phyloP scores from a whole-genome alignment of 2,113 vertebrate genomes.

The Todiramphus chloris region DNA sequence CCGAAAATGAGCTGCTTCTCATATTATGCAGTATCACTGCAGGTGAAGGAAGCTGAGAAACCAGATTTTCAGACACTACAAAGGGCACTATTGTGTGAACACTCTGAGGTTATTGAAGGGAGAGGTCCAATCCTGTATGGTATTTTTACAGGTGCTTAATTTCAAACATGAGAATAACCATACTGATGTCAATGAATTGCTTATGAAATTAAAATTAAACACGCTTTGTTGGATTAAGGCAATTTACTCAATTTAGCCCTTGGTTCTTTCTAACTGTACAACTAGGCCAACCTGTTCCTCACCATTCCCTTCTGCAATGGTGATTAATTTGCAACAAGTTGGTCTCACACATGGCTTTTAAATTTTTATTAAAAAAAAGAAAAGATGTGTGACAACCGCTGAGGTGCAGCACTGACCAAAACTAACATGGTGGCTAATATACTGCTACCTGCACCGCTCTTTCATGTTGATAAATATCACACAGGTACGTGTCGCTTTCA shows the following conservation, averaged over 20 bases:
- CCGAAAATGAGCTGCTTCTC: background rate
- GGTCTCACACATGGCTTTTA: background rate
- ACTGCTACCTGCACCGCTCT: background rate
- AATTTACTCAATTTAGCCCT: background rate
- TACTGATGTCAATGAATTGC: background rate
- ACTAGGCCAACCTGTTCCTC: background rate
- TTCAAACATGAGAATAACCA: conserved; percentile 23
- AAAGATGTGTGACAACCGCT: background rate
- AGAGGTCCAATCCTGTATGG: background rate
- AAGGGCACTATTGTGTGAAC: conserved; percentile 22
- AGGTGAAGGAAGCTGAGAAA: conserved; percentile 33
- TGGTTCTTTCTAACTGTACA: conserved; percentile 1
- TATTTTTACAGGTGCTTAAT: conserved; percentile 26
- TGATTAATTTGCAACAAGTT: background rate
- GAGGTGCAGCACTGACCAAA: background rate
- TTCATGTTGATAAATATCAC: background rate
- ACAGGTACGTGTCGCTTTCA: background rate
- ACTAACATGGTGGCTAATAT: background rate
- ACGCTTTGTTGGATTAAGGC: conserved; percentile 19
- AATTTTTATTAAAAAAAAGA: background rate
- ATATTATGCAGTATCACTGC: background rate
- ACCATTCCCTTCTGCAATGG: background rate
- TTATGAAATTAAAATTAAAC: conserved; percentile 5
- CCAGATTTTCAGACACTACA: conserved; percentile 42
- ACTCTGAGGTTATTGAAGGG: background rate